Base-by-base conservation (phyloP, 2,888 invertebrate genomes). In the Ypsolopha sequella region DNA sequence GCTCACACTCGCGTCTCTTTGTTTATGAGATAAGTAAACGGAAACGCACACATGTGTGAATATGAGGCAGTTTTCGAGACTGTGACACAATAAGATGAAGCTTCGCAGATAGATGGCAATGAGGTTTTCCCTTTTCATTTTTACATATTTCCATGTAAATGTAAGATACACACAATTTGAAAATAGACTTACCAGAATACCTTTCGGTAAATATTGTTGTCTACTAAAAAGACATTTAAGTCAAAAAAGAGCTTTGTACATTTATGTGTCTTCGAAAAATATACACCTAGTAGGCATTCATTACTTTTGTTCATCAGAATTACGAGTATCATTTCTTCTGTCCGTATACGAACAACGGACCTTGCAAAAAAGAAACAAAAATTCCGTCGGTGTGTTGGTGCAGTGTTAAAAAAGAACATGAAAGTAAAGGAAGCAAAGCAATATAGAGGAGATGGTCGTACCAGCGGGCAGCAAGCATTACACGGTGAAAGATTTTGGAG, bases 1-100 rank as follows among this genome's bases (percentile, higher is more conserved):
- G 71, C 73, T 70, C 70, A 67, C 65, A 71, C 70, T 72, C 70
- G 66, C 63, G 66, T 67, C 66, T 70, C 67, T 76, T 74, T 76
- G 75, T 49, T 51, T 46, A 54, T 49, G 53, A 70, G 63, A 67
- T 64, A 68, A 35, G 36, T 36, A 68, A 66, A 73, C 59, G 66
- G 52, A 69, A 60, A 66, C 63, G 64, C 58, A 62, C 60, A 62
- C 61, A 59, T n/a, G 11, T 1, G 34, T 14, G 24, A 38, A 38
- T 24, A 48, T 24, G 38, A 48, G 38, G n/a, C 38, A n/a, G 36
- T 36, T 47, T 35, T 10, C 34, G 45, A 47, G 46, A 46, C 46
- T 14, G 10, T 36, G 36, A 13, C 11, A 36, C 36, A 13, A 47
- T n/a, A 8, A 35, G 11, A 36, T 35, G 36, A 47, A 41, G 41